Base-by-base conservation (phyloP, 2,797 vertebrate species). In the Corythornis leucogaster region DNA sequence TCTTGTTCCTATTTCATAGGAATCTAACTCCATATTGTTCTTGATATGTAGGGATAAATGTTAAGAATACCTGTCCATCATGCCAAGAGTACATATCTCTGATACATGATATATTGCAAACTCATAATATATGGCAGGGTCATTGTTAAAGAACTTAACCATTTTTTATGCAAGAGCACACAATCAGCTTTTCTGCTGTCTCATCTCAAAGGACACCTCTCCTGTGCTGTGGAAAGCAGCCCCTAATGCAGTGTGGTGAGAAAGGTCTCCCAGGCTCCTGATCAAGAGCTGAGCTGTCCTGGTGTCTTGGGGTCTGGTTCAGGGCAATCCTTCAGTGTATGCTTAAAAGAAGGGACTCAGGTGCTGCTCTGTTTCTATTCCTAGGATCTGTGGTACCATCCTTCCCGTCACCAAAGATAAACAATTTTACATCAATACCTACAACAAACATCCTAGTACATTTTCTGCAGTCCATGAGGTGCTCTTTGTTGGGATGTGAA, bases 391-490 rank as follows among this genome's bases (percentile, higher is more conserved):
- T 15, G 5, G 14, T 31, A 4, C 28, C 19, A 22, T 51, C 21
- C 20, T 80, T 76, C 25, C 17, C 28, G 46, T 43, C 59, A 21
- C 6, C 0, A 1, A 76, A 77, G 38, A 55, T 0, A 0, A 22
- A 5, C 17, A 31, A 40, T 80, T 82, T 73, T 38, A 51, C 19
- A 12, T 43, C 50, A 87, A 5, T 43, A 22, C 30, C 15, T 42
- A 10, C 54, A 75, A 46, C 5, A 63, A 81, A 50, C 33, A 35
- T 22, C 30, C 63, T 24, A 21, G 57, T 24, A 57, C 45, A 87
- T 64, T 54, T 66, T 51, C 26, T 26, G 13, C 15, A 45, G 25
- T 62, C 43, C n/a, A 59, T 16, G n/a, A 80, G 24, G 46, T 69
- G 80, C 40, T 59, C 73, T 84, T 75, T 38, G 17, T 38, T 89